Percentiles rank a stretch among this genome's conserved stretches.
phyloP scores from a whole-genome alignment of 2,797 vertebrate genomes.

The Oreonectes daqikongensis region DNA sequence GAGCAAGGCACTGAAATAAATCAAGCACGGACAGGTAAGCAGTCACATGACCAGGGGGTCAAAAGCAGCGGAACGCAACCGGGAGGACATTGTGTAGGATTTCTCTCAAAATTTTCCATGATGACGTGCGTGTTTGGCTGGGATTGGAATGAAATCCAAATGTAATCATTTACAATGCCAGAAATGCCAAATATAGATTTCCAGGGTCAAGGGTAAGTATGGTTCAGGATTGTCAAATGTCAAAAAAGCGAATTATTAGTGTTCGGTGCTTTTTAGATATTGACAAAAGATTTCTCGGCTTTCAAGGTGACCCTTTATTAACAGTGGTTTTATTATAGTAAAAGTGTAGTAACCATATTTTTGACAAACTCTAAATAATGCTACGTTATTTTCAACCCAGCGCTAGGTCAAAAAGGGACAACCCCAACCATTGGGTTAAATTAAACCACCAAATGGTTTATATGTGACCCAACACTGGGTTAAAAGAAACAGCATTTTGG shows the following conservation, averaged over 20 bases:
- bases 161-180: constrained; percentile 77
- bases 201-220: not conserved
- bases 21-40: constrained; percentile 47
- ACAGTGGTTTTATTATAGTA: too few species aligned
- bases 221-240: too few species aligned
- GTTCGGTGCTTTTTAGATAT: not conserved
- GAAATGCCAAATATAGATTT: constrained; percentile 48
- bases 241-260: not conserved
- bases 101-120: constrained; percentile 17
- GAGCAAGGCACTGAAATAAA: constrained; percentile 85
- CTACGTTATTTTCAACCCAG: too few species aligned
- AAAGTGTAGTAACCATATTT: too few species aligned
- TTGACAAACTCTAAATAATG: too few species aligned
- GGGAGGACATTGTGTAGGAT: constrained; percentile 30
- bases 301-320: not conserved
- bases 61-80: constrained; percentile 40
- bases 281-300: too few species aligned
- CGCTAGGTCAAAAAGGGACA: too few species aligned
- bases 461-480: too few species aligned
- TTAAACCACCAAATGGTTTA: too few species aligned
- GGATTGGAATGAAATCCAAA: constrained; percentile 25
- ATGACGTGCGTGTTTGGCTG: constrained; percentile 11
- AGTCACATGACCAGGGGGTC: constrained; percentile 37
- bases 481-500: too few species aligned
- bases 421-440: too few species aligned